phyloP scores from a whole-genome alignment of 2,888 invertebrate species.

The Drosophila differens region DNA sequence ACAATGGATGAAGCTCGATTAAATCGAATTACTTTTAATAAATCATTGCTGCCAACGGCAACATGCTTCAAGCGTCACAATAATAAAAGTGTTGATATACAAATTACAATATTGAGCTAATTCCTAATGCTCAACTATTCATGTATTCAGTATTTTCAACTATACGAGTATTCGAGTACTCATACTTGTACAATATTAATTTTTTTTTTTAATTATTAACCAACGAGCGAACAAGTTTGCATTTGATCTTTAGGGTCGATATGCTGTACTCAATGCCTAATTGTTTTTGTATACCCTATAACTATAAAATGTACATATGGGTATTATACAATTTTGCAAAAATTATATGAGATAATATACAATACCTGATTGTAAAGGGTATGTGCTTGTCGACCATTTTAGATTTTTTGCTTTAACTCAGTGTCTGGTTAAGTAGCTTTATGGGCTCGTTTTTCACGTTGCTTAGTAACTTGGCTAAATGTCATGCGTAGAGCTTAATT shows the following conservation, averaged over 20 bases:
- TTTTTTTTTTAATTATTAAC: constrained; percentile 63
- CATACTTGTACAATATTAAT: constrained; percentile 30
- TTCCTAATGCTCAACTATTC: constrained; percentile 30
- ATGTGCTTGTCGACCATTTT: not conserved
- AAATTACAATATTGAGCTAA: constrained; percentile 65
- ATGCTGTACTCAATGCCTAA: constrained; percentile 74
- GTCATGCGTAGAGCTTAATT: constrained; percentile 28
- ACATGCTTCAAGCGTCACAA: constrained; percentile 24
- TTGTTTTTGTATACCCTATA: constrained; percentile 60
- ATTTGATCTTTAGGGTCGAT: constrained; percentile 80
- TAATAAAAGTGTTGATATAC: constrained; percentile 64
- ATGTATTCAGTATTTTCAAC: constrained; percentile 32
- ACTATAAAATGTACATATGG: not conserved
- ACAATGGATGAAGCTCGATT: constrained; percentile 21
- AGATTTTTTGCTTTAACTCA: not conserved
- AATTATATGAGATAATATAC: not conserved
- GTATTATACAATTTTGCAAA: not conserved
- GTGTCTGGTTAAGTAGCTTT: constrained; percentile 1
- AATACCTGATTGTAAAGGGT: constrained; percentile 15
- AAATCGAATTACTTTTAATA: constrained; percentile 48
- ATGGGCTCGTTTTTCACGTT: not conserved
- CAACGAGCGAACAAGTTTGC: constrained; percentile 77
- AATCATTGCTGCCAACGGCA: constrained; percentile 21
- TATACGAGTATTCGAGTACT: constrained; percentile 17
- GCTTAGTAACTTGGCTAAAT: constrained; percentile 18